Evolutionary conservation across 1,140 invertebrate genomes (phyloP).

Genomic region (Drosophila ironensis): DNA sequence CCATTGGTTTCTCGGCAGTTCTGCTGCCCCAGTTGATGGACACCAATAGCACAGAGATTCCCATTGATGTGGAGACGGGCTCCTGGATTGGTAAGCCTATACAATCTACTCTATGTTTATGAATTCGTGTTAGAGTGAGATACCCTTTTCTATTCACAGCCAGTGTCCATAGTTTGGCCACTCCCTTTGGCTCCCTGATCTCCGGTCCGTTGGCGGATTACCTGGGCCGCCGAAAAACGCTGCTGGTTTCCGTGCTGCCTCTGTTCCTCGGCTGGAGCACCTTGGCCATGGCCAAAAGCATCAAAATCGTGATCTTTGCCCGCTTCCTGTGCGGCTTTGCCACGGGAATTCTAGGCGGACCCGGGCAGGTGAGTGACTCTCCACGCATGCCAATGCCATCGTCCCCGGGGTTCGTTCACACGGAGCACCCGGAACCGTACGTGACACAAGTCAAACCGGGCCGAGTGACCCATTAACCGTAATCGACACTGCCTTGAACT

Average conservation of each 20-base stretch:
- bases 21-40: constrained; percentile 85
- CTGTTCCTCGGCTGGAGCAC: constrained; percentile 85
- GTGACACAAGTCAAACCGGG: constrained; percentile 9
- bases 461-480: constrained; percentile 69
- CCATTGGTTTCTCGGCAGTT: constrained; percentile 88
- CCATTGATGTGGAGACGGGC: constrained; percentile 84
- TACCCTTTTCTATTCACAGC: too few species aligned
- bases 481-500: constrained; percentile 36
- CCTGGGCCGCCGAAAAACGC: constrained; percentile 84
- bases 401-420: constrained; percentile 35
- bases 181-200: constrained; percentile 85
- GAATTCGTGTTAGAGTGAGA: too few species aligned
- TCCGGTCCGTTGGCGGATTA: constrained; percentile 86
- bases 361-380: constrained; percentile 84
- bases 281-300: constrained; percentile 84
- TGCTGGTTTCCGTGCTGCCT: constrained; percentile 85
- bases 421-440: background rate
- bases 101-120: too few species aligned
- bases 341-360: constrained; percentile 87
- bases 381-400: constrained; percentile 7
- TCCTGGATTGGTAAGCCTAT: constrained; percentile 86
- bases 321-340: constrained; percentile 87
- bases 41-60: constrained; percentile 81
- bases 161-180: constrained; percentile 86
- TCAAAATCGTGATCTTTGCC: constrained; percentile 85